A percentile compares a stretch with the other conserved stretches of the same genome.
These are phyloP conservation scores for Heliconius cydno DNA, from an alignment of 2,888 invertebrate species.

Conservation along the genomic window DNA sequence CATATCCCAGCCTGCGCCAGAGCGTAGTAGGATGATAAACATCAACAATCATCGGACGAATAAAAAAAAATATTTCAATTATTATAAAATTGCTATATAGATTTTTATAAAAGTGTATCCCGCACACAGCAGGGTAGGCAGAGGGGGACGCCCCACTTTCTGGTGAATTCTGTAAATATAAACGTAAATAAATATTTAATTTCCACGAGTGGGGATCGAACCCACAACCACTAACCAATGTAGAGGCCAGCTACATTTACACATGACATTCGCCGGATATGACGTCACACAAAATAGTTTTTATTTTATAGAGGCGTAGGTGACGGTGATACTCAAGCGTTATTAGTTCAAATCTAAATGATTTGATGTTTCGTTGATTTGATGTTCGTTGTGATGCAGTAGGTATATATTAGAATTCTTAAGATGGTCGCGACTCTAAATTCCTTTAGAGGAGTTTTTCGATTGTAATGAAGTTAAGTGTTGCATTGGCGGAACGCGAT, in stretches of 20 bases:
- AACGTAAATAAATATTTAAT: no score
- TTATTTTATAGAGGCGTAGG: conserved; percentile 11
- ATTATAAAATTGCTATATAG: background rate
- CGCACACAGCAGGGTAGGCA: no score
- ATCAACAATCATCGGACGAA: no score
- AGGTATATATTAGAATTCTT: background rate
- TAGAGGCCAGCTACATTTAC: no score
- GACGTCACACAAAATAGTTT: conserved; percentile 8
- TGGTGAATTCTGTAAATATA: no score
- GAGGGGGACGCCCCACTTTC: no score
- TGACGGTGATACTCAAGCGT: background rate
- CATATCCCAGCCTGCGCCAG: no score
- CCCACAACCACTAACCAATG: no score
- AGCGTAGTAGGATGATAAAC: no score
- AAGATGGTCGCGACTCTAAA: background rate
- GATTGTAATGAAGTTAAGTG: background rate
- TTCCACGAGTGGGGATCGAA: no score
- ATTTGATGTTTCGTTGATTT: no score
- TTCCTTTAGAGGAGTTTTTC: background rate
- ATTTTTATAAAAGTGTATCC: background rate
- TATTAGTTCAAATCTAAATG: background rate
- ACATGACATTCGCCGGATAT: conserved; percentile 10
- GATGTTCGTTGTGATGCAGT: background rate
- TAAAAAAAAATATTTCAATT: background rate
- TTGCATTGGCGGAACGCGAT: background rate